Conservation (phyloP, 2,888 invertebrate genomes). For the Rugalucina vietnamica region DNA sequence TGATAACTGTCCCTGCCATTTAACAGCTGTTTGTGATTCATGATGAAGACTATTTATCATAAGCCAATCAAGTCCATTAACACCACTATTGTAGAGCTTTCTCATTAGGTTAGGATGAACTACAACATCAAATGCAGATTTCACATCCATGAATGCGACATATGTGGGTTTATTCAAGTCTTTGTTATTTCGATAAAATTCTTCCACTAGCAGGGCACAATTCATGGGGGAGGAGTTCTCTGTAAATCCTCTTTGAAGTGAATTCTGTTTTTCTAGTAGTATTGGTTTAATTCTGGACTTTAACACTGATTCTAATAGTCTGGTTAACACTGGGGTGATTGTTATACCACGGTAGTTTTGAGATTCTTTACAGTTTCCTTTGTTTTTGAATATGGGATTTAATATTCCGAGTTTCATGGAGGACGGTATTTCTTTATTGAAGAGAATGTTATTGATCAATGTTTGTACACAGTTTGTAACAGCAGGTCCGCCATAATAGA, state of each 20-base stretch:
- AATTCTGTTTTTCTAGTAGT: neutral
- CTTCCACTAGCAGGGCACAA: neutral
- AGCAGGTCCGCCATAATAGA: neutral
- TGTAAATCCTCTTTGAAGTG: neutral
- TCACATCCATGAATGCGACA: constrained; percentile 2
- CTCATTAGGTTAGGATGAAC: constrained; percentile 10
- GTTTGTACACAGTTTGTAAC: neutral
- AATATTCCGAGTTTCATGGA: constrained; percentile 8
- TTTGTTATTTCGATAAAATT: neutral
- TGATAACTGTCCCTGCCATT: neutral
- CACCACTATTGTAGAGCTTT: neutral
- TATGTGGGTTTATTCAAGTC: neutral
- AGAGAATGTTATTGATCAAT: neutral
- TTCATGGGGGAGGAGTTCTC: constrained; percentile 13
- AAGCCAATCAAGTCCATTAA: neutral
- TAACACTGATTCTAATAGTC: neutral
- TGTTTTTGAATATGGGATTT: constrained; percentile 5
- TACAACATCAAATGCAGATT: constrained; percentile 9
- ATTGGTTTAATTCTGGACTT: neutral
- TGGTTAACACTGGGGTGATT: constrained; percentile 1
- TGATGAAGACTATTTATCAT: constrained; percentile 1
- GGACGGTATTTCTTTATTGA: neutral
- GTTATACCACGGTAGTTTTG: neutral
- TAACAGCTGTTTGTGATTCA: neutral
- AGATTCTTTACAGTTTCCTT: constrained; percentile 10